Evolutionary conservation across 2,113 vertebrate species (phyloP).

Genomic region (Gnathonemus echidnorhynchus): DNA sequence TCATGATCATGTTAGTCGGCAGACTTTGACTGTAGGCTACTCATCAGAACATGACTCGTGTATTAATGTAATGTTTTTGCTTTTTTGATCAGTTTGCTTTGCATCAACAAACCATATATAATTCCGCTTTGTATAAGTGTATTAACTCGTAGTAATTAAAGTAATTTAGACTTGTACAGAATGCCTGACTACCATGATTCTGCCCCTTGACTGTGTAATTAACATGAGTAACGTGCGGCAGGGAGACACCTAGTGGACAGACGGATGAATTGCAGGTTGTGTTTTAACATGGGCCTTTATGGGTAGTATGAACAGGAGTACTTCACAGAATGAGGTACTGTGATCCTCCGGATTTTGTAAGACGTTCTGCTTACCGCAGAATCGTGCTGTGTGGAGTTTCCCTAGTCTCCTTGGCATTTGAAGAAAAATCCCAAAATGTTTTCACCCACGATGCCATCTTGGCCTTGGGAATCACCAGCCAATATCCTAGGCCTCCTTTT

Average conservation of each 20-base stretch:
- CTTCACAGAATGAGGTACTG: neutral
- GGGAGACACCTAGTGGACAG: neutral
- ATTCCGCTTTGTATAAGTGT: neutral
- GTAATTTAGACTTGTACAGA: neutral
- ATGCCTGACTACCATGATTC: neutral
- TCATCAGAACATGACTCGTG: neutral
- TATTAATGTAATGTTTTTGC: neutral
- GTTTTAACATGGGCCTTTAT: neutral
- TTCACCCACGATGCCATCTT: neutral
- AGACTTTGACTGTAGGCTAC: neutral
- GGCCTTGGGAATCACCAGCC: neutral
- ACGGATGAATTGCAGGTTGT: neutral
- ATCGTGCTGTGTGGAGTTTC: neutral
- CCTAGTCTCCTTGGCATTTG: neutral
- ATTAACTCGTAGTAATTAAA: neutral
- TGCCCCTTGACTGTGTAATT: neutral
- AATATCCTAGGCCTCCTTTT: neutral
- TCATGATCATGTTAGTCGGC: neutral
- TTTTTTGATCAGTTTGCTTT: neutral
- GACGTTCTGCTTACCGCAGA: neutral
- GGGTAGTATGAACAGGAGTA: neutral
- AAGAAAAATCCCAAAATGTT: neutral
- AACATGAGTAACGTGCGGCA: neutral
- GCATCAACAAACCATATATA: neutral
- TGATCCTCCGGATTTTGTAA: neutral